Percentiles rank a stretch among this genome's conserved stretches.
Evolutionary conservation across 2,888 invertebrate species (phyloP).

Genomic region (Acrocera orbiculus): DNA sequence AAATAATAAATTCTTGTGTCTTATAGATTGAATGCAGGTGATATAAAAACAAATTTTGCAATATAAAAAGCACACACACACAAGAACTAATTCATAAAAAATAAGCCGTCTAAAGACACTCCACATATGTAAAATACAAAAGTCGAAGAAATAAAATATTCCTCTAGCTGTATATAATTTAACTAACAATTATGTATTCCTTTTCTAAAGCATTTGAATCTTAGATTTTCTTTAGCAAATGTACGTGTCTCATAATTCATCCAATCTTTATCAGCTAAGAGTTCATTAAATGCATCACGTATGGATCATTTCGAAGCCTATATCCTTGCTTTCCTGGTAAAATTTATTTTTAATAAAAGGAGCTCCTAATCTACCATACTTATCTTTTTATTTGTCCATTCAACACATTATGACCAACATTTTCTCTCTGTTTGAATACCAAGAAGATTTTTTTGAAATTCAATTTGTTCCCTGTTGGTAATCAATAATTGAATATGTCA

Average conservation of each 20-base stretch:
- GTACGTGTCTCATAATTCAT: conserved; percentile 74
- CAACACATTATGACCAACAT: conserved; percentile 62
- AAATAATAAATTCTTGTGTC: too few relatives aligned
- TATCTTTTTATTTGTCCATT: conserved; percentile 70
- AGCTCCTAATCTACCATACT: conserved; percentile 76
- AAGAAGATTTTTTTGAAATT: conserved; percentile 54
- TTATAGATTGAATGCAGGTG: too few relatives aligned
- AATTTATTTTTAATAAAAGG: conserved; percentile 71
- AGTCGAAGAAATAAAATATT: too few relatives aligned
- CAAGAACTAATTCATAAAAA: too few relatives aligned
- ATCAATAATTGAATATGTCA: conserved; percentile 60
- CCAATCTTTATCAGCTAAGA: conserved; percentile 71
- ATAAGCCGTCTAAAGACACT: too few relatives aligned
- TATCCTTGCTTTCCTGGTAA: conserved; percentile 65
- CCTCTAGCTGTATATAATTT: too few relatives aligned
- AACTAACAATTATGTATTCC: conserved; percentile 56
- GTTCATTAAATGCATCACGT: conserved; percentile 68
- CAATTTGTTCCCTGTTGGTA: conserved; percentile 54
- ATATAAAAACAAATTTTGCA: too few relatives aligned
- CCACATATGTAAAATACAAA: too few relatives aligned
- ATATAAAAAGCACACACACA: too few relatives aligned
- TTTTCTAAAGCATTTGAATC: conserved; percentile 51
- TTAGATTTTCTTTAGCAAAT: conserved; percentile 73
- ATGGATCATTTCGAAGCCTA: conserved; percentile 69
- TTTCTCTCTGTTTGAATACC: conserved; percentile 57